Evolutionary conservation across 1,140 invertebrate species (phyloP).

Genomic region (Cyphomyrmex costatus): DNA sequence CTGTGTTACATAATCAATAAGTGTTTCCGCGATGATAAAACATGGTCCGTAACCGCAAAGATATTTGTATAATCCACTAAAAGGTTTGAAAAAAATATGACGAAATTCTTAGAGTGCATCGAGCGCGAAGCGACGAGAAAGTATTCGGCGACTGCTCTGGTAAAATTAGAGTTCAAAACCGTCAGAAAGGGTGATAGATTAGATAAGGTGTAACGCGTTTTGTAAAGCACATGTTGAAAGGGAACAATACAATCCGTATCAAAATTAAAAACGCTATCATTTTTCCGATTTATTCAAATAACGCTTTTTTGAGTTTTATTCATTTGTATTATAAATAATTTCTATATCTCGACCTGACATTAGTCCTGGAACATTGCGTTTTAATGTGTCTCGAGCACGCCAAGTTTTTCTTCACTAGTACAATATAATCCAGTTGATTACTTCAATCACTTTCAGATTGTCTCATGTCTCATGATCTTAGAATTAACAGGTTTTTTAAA

Average conservation of each 20-base stretch:
- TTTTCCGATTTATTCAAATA: neutral
- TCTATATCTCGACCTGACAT: too few species aligned
- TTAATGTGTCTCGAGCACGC: too few species aligned
- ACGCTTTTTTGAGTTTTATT: too few species aligned
- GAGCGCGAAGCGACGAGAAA: neutral
- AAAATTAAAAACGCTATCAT: neutral
- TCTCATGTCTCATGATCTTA: too few species aligned
- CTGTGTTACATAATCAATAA: neutral
- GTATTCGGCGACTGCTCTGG: neutral
- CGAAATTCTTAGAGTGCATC: neutral
- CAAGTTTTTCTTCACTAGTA: too few species aligned
- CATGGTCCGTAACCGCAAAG: neutral
- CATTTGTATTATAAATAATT: too few species aligned
- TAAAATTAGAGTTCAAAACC: conserved; percentile 29
- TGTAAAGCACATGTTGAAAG: neutral
- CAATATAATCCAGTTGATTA: too few species aligned
- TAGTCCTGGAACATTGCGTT: too few species aligned
- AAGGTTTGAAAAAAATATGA: neutral
- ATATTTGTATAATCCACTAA: conserved; percentile 11
- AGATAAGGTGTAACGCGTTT: neutral
- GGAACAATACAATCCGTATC: neutral
- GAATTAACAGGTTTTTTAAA: too few species aligned
- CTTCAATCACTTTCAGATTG: too few species aligned
- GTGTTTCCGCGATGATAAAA: neutral
- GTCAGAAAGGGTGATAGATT: neutral